These are phyloP conservation scores for Apodemus agrarius DNA, from an alignment of 2,797 vertebrate genomes.

Conservation along the genomic window DNA sequence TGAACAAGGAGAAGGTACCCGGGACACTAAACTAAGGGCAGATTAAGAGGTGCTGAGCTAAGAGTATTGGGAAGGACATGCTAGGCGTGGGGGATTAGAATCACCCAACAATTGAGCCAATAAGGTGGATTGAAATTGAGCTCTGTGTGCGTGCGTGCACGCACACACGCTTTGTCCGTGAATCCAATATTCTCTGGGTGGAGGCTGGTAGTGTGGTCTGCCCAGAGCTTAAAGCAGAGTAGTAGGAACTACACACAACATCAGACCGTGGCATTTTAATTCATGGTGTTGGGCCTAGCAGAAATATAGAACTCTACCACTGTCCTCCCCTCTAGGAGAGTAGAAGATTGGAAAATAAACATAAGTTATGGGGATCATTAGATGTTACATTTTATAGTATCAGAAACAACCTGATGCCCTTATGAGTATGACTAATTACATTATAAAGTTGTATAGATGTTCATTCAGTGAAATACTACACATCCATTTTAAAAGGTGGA, in stretches of 20 bases:
- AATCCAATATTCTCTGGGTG: neutral
- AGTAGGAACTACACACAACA: neutral
- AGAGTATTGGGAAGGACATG: neutral
- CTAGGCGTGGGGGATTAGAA: neutral
- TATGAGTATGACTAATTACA: neutral
- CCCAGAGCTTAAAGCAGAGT: neutral
- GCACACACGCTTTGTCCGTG: neutral
- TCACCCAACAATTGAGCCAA: neutral
- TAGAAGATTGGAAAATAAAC: constrained; percentile 12
- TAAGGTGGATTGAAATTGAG: neutral
- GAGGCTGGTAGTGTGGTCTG: neutral
- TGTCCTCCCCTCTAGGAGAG: neutral
- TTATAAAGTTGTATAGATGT: neutral
- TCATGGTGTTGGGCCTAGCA: neutral
- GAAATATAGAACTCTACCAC: neutral
- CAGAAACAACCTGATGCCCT: neutral
- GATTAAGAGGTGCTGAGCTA: neutral
- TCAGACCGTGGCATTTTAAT: neutral
- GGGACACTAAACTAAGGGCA: neutral
- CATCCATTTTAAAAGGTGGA: neutral
- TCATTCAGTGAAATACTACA: neutral
- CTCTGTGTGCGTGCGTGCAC: neutral
- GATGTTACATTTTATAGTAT: constrained; percentile 26
- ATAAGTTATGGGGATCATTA: neutral
- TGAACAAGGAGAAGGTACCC: neutral